Conservation (phyloP, 1,140 invertebrate genomes). For the Penaeus japonicus region DNA sequence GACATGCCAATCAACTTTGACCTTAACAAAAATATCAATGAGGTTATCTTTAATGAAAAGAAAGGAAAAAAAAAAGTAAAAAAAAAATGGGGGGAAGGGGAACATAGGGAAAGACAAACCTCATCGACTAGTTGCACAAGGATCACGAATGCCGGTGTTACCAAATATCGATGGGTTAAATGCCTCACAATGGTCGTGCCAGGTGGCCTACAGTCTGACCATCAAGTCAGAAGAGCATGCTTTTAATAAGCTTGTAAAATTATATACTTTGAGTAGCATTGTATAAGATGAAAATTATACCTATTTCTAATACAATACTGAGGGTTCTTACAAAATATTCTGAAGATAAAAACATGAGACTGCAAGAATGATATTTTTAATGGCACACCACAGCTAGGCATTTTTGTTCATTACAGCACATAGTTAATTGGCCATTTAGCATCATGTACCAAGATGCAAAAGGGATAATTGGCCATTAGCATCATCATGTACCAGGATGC, state of each 20-base stretch:
- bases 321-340: conserved; percentile 26
- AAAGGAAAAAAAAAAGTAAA: conserved; percentile 37
- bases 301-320: conserved; percentile 42
- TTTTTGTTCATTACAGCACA: conserved; percentile 37
- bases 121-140: conserved; percentile 38
- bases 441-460: conserved; percentile 45
- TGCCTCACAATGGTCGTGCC: conserved; percentile 43
- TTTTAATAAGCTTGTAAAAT: conserved; percentile 32
- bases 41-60: conserved; percentile 27
- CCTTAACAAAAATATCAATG: conserved; percentile 21
- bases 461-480: conserved; percentile 30
- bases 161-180: conserved; percentile 24
- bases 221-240: conserved; percentile 33
- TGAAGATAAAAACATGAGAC: conserved; percentile 21
- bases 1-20: conserved; percentile 51
- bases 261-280: conserved; percentile 29
- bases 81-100: conserved; percentile 23
- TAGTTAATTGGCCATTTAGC: conserved; percentile 38
- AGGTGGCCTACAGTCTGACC: conserved; percentile 23
- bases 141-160: conserved; percentile 27
- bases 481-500: conserved; percentile 46
- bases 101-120: not conserved
- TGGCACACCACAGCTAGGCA: conserved; percentile 42
- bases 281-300: conserved; percentile 38
- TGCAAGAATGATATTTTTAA: conserved; percentile 23